Evolutionary conservation across 2,113 vertebrate genomes (phyloP), one percentile per base, ranked within the genome.

Genomic region (Catharus bicknelli): DNA sequence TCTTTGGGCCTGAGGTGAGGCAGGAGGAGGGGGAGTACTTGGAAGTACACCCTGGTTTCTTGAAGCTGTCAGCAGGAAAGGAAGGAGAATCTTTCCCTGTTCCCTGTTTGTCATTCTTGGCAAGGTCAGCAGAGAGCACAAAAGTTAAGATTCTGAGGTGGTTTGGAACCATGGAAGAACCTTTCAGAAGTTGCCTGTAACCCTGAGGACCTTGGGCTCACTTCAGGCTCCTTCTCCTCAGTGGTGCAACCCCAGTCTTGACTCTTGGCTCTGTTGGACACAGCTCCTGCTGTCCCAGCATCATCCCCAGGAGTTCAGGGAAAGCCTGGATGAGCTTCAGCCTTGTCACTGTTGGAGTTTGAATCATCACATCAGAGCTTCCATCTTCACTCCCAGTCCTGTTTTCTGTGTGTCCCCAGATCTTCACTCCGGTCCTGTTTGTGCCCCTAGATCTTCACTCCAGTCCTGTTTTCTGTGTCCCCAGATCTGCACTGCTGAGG

Each of bases 401-500:
- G 3, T 19, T 78, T 55, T 17, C 58, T 17, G 54, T 38, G 54
- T 67, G 16, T 45, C 18, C 43, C 43, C 43, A 99, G 99, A 99
- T 99, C 57, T 98, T 42, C 85, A 45, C 34, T 36, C 34, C 34
- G 34, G 34, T 36, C 34, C 34, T 36, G 34, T 36, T 36, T 36
- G 34, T 36, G 34, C 34, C 54, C 43, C 43, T 16, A 40, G 38
- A 40, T 40, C 38, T 40, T 10, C 43, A 36, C 34, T 36, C 34
- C 34, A 36, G 7, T 45, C 9, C 19, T 45, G 43, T 45, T 45
- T 45, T 45, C 19, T 40, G 40, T 45, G 43, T 45, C 43, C 43
- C 43, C 43, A 45, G 99, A 99, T 99, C 58, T 98, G 98, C 95
- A 98, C 99, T 1, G 85, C 96, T 0, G 99, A 99, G 74, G 98